Percentiles rank a stretch among this genome's conserved stretches.
Evolutionary conservation across 2,888 invertebrate species (phyloP).

Genomic region (Nemotelus nigrinus): DNA sequence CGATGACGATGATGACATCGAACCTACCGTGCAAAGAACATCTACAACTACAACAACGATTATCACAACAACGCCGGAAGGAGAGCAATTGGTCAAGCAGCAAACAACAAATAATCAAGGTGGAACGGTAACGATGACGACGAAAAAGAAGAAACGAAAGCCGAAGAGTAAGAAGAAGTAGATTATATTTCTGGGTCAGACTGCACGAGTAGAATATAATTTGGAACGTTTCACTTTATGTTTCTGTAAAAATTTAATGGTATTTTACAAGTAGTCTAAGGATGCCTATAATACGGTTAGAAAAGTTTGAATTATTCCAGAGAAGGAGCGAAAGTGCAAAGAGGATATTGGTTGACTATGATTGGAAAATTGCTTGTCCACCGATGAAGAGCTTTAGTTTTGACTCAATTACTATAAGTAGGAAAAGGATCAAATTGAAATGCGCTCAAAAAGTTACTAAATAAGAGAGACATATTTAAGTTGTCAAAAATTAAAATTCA

Average conservation of each 20-base stretch:
- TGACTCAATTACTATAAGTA: not conserved
- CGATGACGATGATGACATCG: not conserved
- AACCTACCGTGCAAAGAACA: not conserved
- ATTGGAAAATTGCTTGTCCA: not conserved
- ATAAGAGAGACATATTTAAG: no score
- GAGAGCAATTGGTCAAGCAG: slow-evolving; percentile 31
- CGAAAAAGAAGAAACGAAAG: slow-evolving; percentile 52
- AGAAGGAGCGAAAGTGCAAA: no score
- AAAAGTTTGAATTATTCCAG: no score
- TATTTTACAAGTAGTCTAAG: no score
- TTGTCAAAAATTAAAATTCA: no score
- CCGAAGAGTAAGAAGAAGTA: slow-evolving; percentile 52
- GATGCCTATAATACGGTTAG: no score
- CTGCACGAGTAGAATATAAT: no score
- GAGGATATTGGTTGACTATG: no score
- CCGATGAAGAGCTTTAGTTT: not conserved
- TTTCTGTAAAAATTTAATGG: no score
- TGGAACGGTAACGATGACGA: slow-evolving; percentile 38
- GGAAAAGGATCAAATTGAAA: no score
- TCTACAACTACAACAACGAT: slow-evolving; percentile 34
- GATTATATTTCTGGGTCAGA: not conserved
- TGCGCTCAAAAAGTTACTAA: no score
- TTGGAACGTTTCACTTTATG: no score
- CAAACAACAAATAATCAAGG: slow-evolving; percentile 19
- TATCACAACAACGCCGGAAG: slow-evolving; percentile 10